A percentile compares a stretch with the other conserved stretches of the same genome.
Conservation (phyloP, 2,113 vertebrate species). For the Eudyptes chrysolophus region DNA sequence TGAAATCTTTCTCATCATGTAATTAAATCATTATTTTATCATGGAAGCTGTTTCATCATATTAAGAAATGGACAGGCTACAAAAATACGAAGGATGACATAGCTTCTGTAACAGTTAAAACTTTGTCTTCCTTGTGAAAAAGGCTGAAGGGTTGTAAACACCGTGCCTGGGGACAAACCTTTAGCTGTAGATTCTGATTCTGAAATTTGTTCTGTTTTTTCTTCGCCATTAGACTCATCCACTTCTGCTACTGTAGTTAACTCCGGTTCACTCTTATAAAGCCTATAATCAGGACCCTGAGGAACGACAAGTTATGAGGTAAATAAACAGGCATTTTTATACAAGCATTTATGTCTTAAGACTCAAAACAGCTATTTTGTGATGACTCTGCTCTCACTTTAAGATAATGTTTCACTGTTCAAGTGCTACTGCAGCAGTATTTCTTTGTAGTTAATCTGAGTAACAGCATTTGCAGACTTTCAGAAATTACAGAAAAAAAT, state of each 20-base stretch:
- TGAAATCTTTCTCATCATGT: conserved; percentile 22
- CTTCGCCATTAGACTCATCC: conserved; percentile 94
- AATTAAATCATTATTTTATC: conserved; percentile 54
- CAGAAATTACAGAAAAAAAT: background rate
- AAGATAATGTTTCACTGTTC: background rate
- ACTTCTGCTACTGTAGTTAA: conserved; percentile 96
- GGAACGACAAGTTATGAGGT: background rate
- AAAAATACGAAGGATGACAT: background rate
- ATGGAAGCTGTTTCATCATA: background rate
- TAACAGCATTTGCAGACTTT: background rate
- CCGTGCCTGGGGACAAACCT: conserved; percentile 74
- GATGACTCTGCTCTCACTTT: background rate
- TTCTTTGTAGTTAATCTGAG: background rate
- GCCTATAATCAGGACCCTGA: conserved; percentile 95
- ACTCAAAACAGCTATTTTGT: background rate
- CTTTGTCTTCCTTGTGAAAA: background rate
- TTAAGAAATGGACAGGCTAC: background rate
- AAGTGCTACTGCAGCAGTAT: background rate
- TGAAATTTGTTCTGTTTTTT: conserved; percentile 81
- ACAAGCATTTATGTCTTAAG: conserved; percentile 14
- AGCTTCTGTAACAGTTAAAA: background rate
- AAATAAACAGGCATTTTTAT: background rate
- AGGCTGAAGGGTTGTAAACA: background rate
- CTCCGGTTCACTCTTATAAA: conserved; percentile 98
- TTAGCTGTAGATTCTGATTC: conserved; percentile 83